Evolutionary conservation across 2,797 vertebrate genomes (phyloP).

Genomic region (Myotis daubentonii): DNA sequence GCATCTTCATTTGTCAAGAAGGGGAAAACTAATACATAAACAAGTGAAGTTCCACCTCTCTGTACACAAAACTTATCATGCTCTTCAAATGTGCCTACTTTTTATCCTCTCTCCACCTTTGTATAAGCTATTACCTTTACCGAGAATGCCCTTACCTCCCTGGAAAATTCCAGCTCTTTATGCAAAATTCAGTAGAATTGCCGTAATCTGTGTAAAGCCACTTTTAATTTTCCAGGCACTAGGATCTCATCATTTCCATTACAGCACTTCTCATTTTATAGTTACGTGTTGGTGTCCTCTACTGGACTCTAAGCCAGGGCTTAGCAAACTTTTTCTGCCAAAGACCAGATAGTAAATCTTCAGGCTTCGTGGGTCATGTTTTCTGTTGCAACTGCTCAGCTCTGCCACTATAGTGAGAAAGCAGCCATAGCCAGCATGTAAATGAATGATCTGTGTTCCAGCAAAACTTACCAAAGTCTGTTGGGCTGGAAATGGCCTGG

Average conservation of each 20-base stretch:
- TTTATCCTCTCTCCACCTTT: background rate
- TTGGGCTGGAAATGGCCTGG: background rate
- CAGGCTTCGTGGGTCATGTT: background rate
- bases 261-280: background rate
- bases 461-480: background rate
- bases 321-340: background rate
- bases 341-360: background rate
- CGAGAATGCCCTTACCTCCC: background rate
- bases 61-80: background rate
- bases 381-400: background rate
- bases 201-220: background rate
- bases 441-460: background rate
- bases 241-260: background rate
- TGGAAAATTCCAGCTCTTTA: background rate
- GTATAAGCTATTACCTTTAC: background rate
- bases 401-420: background rate
- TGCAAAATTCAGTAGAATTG: background rate
- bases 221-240: background rate
- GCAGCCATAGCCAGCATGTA: background rate
- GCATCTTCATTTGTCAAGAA: background rate
- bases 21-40: background rate
- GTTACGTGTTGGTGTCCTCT: background rate
- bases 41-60: background rate
- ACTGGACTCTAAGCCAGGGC: background rate
- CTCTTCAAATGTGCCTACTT: background rate